Percentiles rank a stretch among this genome's conserved stretches.
These are phyloP conservation scores for Acrocephalus scirpaceus DNA, from an alignment of 2,797 vertebrate genomes.

Conservation along the genomic window DNA sequence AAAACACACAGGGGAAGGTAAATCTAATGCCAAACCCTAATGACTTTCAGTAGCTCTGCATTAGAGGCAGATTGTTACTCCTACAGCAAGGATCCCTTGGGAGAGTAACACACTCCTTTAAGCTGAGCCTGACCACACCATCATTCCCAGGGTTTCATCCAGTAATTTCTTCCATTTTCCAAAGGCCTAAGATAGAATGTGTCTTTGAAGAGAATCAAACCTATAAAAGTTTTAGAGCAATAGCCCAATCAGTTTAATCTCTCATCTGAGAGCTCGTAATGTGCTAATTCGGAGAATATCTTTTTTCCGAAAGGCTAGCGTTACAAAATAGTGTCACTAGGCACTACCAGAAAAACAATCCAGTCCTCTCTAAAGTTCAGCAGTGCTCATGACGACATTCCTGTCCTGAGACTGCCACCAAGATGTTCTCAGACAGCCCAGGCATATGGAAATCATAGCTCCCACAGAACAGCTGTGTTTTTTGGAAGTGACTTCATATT, in stretches of 20 bases:
- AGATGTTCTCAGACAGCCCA: slow-evolving; percentile 31
- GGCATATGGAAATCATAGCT: slow-evolving; percentile 51
- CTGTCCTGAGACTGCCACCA: slow-evolving; percentile 26
- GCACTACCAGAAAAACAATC: slow-evolving; percentile 47
- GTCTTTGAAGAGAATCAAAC: not conserved
- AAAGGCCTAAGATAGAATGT: not conserved
- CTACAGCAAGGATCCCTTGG: not conserved
- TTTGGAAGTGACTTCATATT: slow-evolving; percentile 60
- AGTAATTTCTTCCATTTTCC: not conserved
- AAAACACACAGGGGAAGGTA: not conserved
- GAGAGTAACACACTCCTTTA: not conserved
- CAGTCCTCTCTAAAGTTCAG: slow-evolving; percentile 14
- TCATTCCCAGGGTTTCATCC: not conserved
- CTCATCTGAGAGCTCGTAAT: not conserved
- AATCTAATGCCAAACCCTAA: not conserved
- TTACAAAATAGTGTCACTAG: slow-evolving; percentile 43
- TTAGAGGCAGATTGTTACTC: not conserved
- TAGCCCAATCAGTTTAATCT: not conserved
- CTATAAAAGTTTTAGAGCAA: not conserved
- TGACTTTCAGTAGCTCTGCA: not conserved
- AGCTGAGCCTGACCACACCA: not conserved
- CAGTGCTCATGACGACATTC: slow-evolving; percentile 25
- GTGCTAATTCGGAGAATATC: slow-evolving; percentile 13
- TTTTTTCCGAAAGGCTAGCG: not conserved
- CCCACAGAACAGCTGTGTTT: slow-evolving; percentile 52